A percentile compares a stretch with the other conserved stretches of the same genome.
These are phyloP conservation scores for Mobula hypostoma DNA, from an alignment of 2,113 vertebrate genomes.

Conservation along the genomic window DNA sequence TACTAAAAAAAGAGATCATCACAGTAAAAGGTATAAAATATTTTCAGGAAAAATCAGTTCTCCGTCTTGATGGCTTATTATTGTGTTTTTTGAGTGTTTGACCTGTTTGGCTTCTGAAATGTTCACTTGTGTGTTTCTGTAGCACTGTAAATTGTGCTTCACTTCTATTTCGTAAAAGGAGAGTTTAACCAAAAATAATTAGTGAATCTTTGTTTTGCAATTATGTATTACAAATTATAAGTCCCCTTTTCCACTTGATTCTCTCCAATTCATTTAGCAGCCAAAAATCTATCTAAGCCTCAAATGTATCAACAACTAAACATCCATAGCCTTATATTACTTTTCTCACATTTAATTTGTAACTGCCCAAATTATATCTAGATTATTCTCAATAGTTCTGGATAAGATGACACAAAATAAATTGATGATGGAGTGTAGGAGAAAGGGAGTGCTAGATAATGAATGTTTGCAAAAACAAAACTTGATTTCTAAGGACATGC, in stretches of 20 bases:
- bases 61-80: not conserved
- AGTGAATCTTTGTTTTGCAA: not conserved
- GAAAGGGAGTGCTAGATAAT: not conserved
- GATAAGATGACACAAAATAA: not conserved
- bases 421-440: too few relatives aligned
- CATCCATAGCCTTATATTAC: too few relatives aligned
- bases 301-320: too few relatives aligned
- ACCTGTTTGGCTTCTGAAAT: not conserved
- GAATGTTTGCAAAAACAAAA: not conserved
- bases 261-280: too few relatives aligned
- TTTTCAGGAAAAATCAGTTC: not conserved
- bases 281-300: too few relatives aligned
- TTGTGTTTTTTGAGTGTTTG: not conserved
- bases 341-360: too few relatives aligned
- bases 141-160: not conserved
- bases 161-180: not conserved
- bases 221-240: not conserved
- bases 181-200: too few relatives aligned
- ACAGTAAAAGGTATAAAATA: conserved; percentile 36
- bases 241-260: too few relatives aligned
- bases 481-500: not conserved
- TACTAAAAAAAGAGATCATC: not conserved
- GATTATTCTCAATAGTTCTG: too few relatives aligned
- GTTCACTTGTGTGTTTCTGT: not conserved
- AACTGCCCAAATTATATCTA: too few relatives aligned